Base-by-base conservation (phyloP, 2,797 vertebrate genomes). In the Rhinogobio ventralis region DNA sequence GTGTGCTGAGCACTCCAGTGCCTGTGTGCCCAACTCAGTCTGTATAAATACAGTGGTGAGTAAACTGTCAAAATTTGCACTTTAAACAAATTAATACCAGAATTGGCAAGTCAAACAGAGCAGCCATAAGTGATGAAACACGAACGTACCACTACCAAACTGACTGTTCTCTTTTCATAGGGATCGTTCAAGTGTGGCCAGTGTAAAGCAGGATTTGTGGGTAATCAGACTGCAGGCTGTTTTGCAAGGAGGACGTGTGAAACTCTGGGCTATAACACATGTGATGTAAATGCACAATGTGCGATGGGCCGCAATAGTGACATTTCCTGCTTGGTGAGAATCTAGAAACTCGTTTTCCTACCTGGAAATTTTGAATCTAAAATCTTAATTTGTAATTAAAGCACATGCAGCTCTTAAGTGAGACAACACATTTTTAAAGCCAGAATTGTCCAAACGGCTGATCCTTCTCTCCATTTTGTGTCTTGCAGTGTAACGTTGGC, bases 11-110 rank as follows among this genome's bases (percentile, higher is more conserved):
- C 94, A 96, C 0, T 94, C 96, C 33, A 96, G 96, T 0, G 96
- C 95, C 86, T 99, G 98, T 0, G 95, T 95, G 67, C 92, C 96
- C 39, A 96, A 97, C 84, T 96, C 96, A 5, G 80, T 96, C 90
- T 97, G 96, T 89, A 95, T 94, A 88, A 97, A 97, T 89, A 96
- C 95, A 0, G 69, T 93, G 92, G 96, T 97, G 90, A 96, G 96
- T 89, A 62, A 64, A 64, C 53, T 82, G 51, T 45, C 20, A 25
- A 67, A 25, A 33, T 33, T 42, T 55, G 23, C 28, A 17, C 45
- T 66, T 51, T 49, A 33, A 79, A 33, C 15, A 49, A 79, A 25
- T 36, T 36, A 76, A 15, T 20, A 23, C 28, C 30, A 36, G 74
- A 39, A 25, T 42, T 0, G 7, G 3, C 33, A 57, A 57, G 51